These are phyloP conservation scores for Pollenia amentaria DNA, from an alignment of 2,888 invertebrate species.

Conservation along the genomic window DNA sequence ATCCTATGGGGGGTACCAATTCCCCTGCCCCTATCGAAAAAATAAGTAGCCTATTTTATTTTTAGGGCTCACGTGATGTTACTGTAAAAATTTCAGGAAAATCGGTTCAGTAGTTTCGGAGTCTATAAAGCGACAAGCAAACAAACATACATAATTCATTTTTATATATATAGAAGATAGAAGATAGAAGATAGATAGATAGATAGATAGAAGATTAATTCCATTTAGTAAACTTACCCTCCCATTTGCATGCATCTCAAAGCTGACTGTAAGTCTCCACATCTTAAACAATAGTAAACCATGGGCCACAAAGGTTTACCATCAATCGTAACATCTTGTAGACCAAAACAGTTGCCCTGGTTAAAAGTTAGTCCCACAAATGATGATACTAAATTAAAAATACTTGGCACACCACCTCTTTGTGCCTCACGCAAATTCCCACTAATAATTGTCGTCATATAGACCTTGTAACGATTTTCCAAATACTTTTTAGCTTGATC, in stretches of 20 bases:
- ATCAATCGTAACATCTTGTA: constrained; percentile 92
- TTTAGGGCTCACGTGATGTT: no score
- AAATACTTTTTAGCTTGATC: constrained; percentile 93
- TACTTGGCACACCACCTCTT: constrained; percentile 95
- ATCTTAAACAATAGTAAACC: constrained; percentile 95
- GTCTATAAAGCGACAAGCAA: no score
- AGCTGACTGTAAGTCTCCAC: constrained; percentile 95
- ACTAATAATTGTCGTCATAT: constrained; percentile 92
- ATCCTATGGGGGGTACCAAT: no score
- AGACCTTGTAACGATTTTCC: constrained; percentile 93
- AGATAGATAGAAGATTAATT: no score
- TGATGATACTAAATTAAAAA: constrained; percentile 92
- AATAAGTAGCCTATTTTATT: no score
- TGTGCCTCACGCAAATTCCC: constrained; percentile 92
- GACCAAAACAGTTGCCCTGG: constrained; percentile 86
- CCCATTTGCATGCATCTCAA: constrained; percentile 91
- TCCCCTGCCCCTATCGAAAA: no score
- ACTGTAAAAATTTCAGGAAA: no score
- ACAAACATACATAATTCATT: no score
- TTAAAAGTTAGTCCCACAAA: constrained; percentile 90
- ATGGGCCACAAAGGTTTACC: constrained; percentile 96
- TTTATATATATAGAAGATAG: no score
- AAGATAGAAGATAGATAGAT: no score
- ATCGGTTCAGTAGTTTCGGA: no score
- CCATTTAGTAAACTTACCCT: constrained; percentile 84